Conservation (phyloP, 2,113 vertebrate species). For the Xenus cinereus region DNA sequence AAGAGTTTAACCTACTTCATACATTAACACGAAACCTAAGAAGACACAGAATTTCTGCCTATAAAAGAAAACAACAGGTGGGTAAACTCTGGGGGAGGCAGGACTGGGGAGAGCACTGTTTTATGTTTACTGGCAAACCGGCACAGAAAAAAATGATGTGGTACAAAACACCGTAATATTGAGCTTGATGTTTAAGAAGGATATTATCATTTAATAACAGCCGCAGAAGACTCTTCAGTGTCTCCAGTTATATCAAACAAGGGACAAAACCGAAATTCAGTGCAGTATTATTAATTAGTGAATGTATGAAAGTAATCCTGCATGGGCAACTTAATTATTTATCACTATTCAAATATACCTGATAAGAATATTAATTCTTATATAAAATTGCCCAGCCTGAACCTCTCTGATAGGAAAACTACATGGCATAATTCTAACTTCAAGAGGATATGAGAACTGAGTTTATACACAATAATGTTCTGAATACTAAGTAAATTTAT, state of each 20-base stretch:
- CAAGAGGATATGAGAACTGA: neutral
- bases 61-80: neutral
- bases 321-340: neutral
- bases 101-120: neutral
- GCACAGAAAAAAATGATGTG: neutral
- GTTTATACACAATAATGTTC: neutral
- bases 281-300: neutral
- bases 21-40: neutral
- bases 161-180: neutral
- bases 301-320: neutral
- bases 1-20: neutral
- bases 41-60: neutral
- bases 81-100: neutral
- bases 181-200: neutral
- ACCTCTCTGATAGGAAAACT: neutral
- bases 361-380: neutral
- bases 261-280: neutral
- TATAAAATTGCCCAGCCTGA: neutral
- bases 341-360: neutral
- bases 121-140: neutral
- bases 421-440: neutral
- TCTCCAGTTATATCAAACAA: neutral
- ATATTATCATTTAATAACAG: neutral
- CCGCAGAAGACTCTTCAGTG: neutral
- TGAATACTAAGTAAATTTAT: neutral